Evolutionary conservation across 2,888 invertebrate species (phyloP).

Genomic region (Pandemis cinnamomeana): DNA sequence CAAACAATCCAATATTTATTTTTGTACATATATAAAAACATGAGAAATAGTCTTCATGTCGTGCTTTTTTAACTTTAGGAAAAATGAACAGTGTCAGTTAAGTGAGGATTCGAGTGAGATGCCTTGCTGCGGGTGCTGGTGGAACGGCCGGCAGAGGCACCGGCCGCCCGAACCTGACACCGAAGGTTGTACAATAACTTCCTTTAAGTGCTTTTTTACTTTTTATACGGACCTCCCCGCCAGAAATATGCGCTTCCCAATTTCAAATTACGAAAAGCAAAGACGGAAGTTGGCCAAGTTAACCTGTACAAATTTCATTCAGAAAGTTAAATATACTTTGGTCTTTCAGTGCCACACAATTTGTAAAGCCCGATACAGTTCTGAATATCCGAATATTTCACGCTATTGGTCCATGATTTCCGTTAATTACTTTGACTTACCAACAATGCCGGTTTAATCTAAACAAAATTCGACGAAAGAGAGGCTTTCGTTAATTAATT

Average conservation of each 20-base stretch:
- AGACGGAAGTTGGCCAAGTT: slow-evolving; percentile 10
- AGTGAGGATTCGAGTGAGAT: slow-evolving; percentile 53
- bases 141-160: slow-evolving; percentile 80
- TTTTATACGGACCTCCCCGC: not conserved
- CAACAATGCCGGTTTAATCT: slow-evolving; percentile 26
- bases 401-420: slow-evolving; percentile 11
- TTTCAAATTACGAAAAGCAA: slow-evolving; percentile 15
- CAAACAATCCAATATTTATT: slow-evolving; percentile 10
- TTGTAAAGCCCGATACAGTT: slow-evolving; percentile 1
- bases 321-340: slow-evolving; percentile 28
- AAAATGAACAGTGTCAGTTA: slow-evolving; percentile 47
- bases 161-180: slow-evolving; percentile 72
- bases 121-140: slow-evolving; percentile 83
- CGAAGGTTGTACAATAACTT: slow-evolving; percentile 62
- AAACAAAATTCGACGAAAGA: slow-evolving; percentile 23
- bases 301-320: slow-evolving; percentile 28
- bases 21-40: not conserved
- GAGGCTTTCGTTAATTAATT: slow-evolving; percentile 35
- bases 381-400: slow-evolving; percentile 13
- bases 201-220: not conserved
- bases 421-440: slow-evolving; percentile 27
- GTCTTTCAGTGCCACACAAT: slow-evolving; percentile 5
- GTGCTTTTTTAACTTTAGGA: slow-evolving; percentile 52
- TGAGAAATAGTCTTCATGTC: slow-evolving; percentile 30
- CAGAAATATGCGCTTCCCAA: slow-evolving; percentile 1